A percentile compares a stretch with the other conserved stretches of the same genome.
phyloP scores from a whole-genome alignment of 2,113 vertebrate genomes.

The Cettia cetti region DNA sequence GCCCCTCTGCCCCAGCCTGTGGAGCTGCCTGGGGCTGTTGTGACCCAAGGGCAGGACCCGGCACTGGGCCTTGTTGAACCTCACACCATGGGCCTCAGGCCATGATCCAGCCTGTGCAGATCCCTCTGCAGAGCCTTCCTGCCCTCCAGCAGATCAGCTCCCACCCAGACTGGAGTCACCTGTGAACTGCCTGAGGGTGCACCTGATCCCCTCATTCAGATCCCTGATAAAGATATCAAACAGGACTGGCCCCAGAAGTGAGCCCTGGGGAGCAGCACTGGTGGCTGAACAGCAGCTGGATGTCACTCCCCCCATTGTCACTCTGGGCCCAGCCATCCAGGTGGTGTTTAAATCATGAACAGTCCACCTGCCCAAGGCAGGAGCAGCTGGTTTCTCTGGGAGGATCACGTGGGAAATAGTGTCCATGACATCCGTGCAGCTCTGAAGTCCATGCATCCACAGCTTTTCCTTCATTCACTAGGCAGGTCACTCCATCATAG shows the following conservation, averaged over 20 bases:
- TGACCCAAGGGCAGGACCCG: neutral
- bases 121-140: neutral
- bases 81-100: neutral
- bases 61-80: neutral
- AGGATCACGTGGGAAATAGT: neutral
- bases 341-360: neutral
- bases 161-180: neutral
- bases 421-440: neutral
- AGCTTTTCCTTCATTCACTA: neutral
- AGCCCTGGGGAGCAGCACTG: neutral
- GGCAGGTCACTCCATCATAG: neutral
- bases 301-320: neutral
- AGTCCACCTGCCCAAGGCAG: neutral
- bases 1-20: neutral
- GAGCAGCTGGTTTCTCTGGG: neutral
- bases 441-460: neutral
- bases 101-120: neutral
- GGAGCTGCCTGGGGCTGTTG: fast-evolving
- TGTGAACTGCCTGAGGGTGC: neutral
- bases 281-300: neutral
- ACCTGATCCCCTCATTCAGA: neutral
- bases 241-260: neutral
- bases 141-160: neutral
- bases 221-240: neutral
- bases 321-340: neutral